A percentile compares a stretch with the other conserved stretches of the same genome.
These are phyloP conservation scores for Cyrtorhinus lividipennis DNA, from an alignment of 1,140 invertebrate genomes.

Conservation along the genomic window DNA sequence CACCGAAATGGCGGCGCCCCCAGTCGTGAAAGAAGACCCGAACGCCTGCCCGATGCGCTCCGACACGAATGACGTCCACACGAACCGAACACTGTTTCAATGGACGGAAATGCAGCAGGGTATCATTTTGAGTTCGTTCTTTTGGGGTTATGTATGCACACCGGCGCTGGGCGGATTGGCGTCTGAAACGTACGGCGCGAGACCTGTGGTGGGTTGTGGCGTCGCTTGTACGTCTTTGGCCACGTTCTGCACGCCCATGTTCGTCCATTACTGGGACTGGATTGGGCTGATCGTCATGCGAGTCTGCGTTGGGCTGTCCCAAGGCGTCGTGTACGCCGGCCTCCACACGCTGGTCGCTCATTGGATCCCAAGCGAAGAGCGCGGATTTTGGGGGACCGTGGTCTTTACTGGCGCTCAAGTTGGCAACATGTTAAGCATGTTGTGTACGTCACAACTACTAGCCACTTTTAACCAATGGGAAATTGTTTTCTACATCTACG, in stretches of 20 bases:
- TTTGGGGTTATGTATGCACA: conserved; percentile 41
- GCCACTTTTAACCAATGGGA: conserved; percentile 33
- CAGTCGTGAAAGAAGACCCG: conserved; percentile 3
- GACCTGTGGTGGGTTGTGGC: conserved; percentile 36
- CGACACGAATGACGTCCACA: neutral
- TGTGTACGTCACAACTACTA: conserved; percentile 11
- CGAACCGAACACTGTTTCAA: conserved; percentile 30
- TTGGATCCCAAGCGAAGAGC: conserved; percentile 29
- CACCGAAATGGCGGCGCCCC: conserved; percentile 17
- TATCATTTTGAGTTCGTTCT: conserved; percentile 38
- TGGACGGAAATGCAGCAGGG: conserved; percentile 29
- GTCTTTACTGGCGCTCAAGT: conserved; percentile 29
- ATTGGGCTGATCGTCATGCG: conserved; percentile 32
- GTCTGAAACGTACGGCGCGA: conserved; percentile 38
- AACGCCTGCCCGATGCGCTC: conserved; percentile 8
- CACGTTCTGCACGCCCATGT: conserved; percentile 31
- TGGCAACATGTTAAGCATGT: neutral
- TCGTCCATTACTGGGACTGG: conserved; percentile 27
- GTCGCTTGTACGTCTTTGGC: conserved; percentile 35
- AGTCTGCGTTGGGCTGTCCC: conserved; percentile 32
- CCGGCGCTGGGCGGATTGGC: conserved; percentile 43
- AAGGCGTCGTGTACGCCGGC: conserved; percentile 14
- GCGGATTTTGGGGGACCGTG: conserved; percentile 28
- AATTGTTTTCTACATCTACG: conserved; percentile 38
- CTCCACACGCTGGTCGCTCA: conserved; percentile 24